Base-by-base conservation (phyloP, 2,113 vertebrate species). In the Oophaga pumilio region DNA sequence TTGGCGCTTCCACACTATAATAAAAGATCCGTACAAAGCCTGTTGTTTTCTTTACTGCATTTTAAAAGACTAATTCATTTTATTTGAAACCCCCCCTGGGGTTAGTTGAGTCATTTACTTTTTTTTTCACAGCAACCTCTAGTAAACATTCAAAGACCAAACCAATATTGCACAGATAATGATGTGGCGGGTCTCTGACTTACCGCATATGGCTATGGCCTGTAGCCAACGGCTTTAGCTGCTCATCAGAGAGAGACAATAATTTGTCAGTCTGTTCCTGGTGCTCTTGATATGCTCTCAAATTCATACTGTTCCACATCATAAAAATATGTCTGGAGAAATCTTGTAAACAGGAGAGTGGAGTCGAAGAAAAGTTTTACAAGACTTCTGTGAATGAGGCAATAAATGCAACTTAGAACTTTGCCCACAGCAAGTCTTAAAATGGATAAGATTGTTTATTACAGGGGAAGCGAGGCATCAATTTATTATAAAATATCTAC, bases 241-340 rank as follows among this genome's bases (percentile, higher is more conserved):
- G 81, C 71, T 88, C 87, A 88, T 88, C 80, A 77, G 87, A 84
- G 81, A 77, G 81, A 88, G 87, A 84, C 71, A 76, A 77, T 88
- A 77, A 88, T 88, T 88, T 88, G 87, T 88, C 86, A 82, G 86
- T 88, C 87, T 88, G 80, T 84, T 88, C 57, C 87, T 62, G 62
- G 71, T 64, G 73, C 59, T 53, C 59, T 84, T n/a, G 66, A 82
- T 73, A 69, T 76, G 59, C 60, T 68, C 76, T 68, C 71, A 83
- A 52, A 77, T 88, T 87, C 69, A 77, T 81, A 88, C 80, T 88
- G 86, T 82, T 88, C 33, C 87, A 88, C 81, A 84, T 88, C 87
- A 88, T 88, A 88, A 83, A 88, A 84, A 82, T 76, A 71, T 84
- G 80, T 83, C 87, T 88, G 69, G 80, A 73, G 74, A 86, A 68